A percentile compares a stretch with the other conserved stretches of the same genome.
Evolutionary conservation across 2,888 invertebrate genomes (phyloP).

Genomic region (Calameuta filiformis): DNA sequence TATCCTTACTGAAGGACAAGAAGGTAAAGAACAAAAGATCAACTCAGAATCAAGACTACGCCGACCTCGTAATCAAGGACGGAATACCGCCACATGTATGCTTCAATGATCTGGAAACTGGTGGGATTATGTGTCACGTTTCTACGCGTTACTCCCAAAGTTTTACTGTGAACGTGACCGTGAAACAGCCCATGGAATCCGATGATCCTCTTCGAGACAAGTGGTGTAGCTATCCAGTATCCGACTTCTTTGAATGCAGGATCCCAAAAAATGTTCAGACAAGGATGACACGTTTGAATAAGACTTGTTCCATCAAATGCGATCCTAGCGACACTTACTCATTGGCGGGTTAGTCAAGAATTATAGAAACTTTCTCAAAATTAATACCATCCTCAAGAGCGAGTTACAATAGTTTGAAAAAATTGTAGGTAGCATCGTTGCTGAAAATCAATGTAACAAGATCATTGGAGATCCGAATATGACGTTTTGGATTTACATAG

Average conservation of each 20-base stretch:
- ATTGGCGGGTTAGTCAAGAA: constrained; percentile 58
- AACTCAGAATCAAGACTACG: background rate
- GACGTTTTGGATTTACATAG: constrained; percentile 79
- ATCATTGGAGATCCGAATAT: constrained; percentile 73
- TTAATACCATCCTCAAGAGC: background rate
- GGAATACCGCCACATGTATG: constrained; percentile 72
- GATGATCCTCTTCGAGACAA: constrained; percentile 31
- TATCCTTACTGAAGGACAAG: background rate
- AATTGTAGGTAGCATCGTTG: background rate
- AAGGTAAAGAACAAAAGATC: background rate
- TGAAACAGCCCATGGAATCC: constrained; percentile 65
- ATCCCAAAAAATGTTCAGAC: constrained; percentile 69
- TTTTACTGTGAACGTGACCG: constrained; percentile 69
- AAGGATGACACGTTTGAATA: constrained; percentile 59
- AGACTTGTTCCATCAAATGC: constrained; percentile 77
- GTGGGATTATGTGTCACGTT: constrained; percentile 70
- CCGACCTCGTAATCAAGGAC: background rate
- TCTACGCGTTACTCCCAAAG: constrained; percentile 70
- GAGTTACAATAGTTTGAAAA: background rate
- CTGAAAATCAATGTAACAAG: constrained; percentile 74
- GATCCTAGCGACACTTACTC: constrained; percentile 79
- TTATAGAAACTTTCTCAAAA: background rate
- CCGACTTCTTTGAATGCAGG: constrained; percentile 68
- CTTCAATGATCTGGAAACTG: constrained; percentile 56
- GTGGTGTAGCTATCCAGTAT: constrained; percentile 78